These are phyloP conservation scores for Thrips palmi DNA, from an alignment of 1,140 invertebrate genomes.

Conservation along the genomic window DNA sequence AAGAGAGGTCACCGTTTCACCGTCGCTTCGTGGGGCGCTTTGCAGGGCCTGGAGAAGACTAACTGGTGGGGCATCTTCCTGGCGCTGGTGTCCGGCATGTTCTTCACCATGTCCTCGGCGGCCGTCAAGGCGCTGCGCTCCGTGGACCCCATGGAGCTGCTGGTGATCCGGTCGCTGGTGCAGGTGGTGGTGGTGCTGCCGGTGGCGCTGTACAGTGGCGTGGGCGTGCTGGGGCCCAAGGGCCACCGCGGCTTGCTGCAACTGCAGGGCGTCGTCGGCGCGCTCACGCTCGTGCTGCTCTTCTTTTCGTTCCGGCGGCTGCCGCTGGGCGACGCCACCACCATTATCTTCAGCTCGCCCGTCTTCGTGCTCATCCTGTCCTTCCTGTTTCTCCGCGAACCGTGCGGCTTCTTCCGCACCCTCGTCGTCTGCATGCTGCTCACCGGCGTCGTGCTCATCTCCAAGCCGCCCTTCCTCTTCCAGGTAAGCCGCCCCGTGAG, in stretches of 20 bases:
- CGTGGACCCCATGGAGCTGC: conserved; percentile 29
- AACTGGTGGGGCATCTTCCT: conserved; percentile 28
- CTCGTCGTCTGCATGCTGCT: conserved; percentile 29
- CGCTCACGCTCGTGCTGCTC: conserved; percentile 26
- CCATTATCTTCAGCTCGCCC: conserved; percentile 37
- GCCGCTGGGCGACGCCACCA: conserved; percentile 34
- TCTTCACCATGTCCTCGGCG: conserved; percentile 29
- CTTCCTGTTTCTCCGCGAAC: conserved; percentile 31
- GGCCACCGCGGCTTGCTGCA: conserved; percentile 25
- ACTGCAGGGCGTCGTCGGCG: conserved; percentile 30
- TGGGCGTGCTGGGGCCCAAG: conserved; percentile 24
- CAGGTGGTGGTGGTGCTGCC: conserved; percentile 26
- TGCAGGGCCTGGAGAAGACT: background rate
- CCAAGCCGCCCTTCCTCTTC: conserved; percentile 32
- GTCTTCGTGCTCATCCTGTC: conserved; percentile 34
- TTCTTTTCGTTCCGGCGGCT: conserved; percentile 33
- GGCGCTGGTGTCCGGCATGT: conserved; percentile 29
- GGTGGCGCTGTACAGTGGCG: conserved; percentile 19
- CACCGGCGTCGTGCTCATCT: conserved; percentile 29
- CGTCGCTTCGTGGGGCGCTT: too few species aligned
- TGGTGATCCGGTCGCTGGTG: conserved; percentile 24
- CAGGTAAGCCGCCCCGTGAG: conserved; percentile 20
- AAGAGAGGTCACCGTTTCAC: too few species aligned
- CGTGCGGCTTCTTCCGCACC: conserved; percentile 31
- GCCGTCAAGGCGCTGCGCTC: conserved; percentile 27